These are phyloP conservation scores for Lamellibrachia satsuma DNA, from an alignment of 2,888 invertebrate genomes.

Conservation along the genomic window DNA sequence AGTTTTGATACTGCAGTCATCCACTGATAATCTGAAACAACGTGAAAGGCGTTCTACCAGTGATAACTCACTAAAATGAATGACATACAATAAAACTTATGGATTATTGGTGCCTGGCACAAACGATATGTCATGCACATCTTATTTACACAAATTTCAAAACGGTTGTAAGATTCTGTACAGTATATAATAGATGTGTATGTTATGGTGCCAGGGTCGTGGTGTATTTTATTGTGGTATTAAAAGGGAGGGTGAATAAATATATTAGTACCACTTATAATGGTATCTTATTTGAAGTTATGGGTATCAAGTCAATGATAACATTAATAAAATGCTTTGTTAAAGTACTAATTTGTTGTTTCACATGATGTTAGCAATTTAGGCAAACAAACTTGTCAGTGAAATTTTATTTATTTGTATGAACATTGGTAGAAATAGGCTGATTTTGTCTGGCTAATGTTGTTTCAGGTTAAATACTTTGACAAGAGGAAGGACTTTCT, in stretches of 20 bases:
- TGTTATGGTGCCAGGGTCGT: too few relatives aligned
- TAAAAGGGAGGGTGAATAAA: neutral
- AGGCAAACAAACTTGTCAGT: too few relatives aligned
- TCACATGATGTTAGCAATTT: too few relatives aligned
- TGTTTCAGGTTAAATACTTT: slow-evolving; percentile 86
- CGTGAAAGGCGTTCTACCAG: neutral
- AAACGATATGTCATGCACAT: too few relatives aligned
- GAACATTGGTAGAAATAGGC: neutral
- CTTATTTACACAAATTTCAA: too few relatives aligned
- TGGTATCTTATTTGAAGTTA: neutral
- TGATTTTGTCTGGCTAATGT: neutral
- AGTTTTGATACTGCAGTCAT: neutral
- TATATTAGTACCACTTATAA: neutral
- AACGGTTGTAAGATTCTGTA: too few relatives aligned
- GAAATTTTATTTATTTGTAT: neutral
- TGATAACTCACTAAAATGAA: too few relatives aligned
- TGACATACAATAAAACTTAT: too few relatives aligned
- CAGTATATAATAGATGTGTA: too few relatives aligned
- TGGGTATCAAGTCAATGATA: neutral
- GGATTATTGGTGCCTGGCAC: too few relatives aligned
- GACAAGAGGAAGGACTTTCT: slow-evolving; percentile 88
- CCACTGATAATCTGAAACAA: neutral
- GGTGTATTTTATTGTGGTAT: neutral
- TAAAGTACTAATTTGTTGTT: too few relatives aligned
- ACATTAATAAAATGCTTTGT: too few relatives aligned